A percentile compares a stretch with the other conserved stretches of the same genome.
Evolutionary conservation across 2,113 vertebrate species (phyloP).

Genomic region (Centrocercus urophasianus): DNA sequence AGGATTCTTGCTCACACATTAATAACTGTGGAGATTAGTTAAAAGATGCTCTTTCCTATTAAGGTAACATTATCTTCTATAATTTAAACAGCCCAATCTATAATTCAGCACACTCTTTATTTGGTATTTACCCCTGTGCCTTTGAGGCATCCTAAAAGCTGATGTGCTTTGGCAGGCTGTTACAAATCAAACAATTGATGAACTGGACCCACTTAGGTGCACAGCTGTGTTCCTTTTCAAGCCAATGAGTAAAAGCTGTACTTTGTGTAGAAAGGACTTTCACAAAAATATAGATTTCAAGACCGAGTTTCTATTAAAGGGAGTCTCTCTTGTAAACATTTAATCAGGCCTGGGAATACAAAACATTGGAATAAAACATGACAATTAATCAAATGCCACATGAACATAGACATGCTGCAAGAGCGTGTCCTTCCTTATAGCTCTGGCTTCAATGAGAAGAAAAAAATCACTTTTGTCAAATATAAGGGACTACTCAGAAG

Average conservation of each 20-base stretch:
- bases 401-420: neutral
- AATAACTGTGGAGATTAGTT: neutral
- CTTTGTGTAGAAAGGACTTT: neutral
- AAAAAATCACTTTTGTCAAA: neutral
- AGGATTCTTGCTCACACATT: neutral
- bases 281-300: neutral
- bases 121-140: neutral
- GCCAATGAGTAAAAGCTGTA: neutral
- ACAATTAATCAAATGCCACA: neutral
- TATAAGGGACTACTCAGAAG: neutral
- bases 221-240: neutral
- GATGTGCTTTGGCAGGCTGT: neutral
- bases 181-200: neutral
- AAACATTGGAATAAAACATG: neutral
- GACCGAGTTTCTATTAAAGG: neutral
- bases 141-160: neutral
- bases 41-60: neutral
- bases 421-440: neutral
- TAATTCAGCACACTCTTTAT: neutral
- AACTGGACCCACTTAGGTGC: neutral
- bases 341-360: neutral
- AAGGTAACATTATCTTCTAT: neutral
- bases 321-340: neutral
- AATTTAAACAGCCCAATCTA: neutral
- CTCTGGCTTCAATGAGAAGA: neutral